Conservation (phyloP, 1,140 invertebrate genomes). For the Geopemphigus sp. region DNA sequence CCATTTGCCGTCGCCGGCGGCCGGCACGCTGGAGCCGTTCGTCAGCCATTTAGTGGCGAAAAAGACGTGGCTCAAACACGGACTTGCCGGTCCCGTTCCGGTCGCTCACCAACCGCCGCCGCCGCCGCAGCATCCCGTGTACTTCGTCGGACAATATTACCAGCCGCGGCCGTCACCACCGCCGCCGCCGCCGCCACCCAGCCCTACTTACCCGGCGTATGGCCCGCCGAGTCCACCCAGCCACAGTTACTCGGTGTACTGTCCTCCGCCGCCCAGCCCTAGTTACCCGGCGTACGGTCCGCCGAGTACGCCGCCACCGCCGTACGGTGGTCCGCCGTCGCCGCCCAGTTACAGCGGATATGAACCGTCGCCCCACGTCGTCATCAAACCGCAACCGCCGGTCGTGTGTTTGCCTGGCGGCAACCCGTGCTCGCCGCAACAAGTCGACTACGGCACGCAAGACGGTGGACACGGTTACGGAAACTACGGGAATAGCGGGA, state of each 20-base stretch:
- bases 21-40: not conserved
- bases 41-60: not conserved
- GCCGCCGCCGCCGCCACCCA: not conserved
- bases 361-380: too few relatives aligned
- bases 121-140: not conserved
- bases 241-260: not conserved
- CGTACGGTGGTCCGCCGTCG: not conserved
- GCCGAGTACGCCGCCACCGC: not conserved
- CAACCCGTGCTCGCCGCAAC: not conserved
- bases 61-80: conserved; percentile 13
- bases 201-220: not conserved
- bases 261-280: not conserved
- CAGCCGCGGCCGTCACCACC: not conserved
- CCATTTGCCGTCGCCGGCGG: not conserved
- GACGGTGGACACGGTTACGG: conserved; percentile 21
- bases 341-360: not conserved
- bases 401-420: not conserved
- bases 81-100: not conserved
- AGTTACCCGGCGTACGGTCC: not conserved
- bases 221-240: not conserved
- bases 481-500: not conserved
- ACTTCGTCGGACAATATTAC: not conserved
- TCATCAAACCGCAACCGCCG: too few relatives aligned
- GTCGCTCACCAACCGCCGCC: not conserved
- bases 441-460: not conserved